These are phyloP conservation scores for Drosophila peninsularis DNA, from an alignment of 2,888 invertebrate genomes.

Conservation along the genomic window DNA sequence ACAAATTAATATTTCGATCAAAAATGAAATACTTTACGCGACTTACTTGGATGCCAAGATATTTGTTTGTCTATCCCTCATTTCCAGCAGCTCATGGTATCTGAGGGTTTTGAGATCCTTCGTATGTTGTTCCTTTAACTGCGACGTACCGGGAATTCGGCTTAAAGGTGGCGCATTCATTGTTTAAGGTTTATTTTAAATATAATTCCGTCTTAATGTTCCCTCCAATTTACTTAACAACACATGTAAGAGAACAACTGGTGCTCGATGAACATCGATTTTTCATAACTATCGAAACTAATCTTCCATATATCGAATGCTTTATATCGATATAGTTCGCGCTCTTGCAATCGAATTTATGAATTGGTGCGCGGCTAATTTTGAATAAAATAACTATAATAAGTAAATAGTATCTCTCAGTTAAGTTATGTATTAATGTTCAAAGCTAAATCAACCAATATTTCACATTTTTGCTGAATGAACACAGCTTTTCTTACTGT, in stretches of 20 bases:
- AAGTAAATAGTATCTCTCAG: not conserved
- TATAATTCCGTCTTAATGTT: slow-evolving; percentile 11
- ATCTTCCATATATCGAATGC: not conserved
- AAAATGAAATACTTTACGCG: not conserved
- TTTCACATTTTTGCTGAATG: too few relatives aligned
- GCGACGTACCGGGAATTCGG: slow-evolving; percentile 73
- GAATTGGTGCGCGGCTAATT: not conserved
- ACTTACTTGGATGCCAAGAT: slow-evolving; percentile 82
- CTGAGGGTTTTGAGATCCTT: slow-evolving; percentile 77
- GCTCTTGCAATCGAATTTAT: not conserved
- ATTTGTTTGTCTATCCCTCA: slow-evolving; percentile 80
- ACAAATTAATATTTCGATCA: not conserved
- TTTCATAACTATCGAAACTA: not conserved
- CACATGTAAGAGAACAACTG: slow-evolving; percentile 1
- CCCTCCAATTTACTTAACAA: slow-evolving; percentile 7
- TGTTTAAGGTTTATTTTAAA: slow-evolving; percentile 13
- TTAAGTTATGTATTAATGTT: too few relatives aligned
- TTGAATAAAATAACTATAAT: not conserved
- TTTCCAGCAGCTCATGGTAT: slow-evolving; percentile 77
- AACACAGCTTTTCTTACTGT: not conserved
- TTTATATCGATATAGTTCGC: not conserved
- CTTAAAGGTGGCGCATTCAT: slow-evolving; percentile 54
- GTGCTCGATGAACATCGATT: not conserved
- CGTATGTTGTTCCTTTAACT: slow-evolving; percentile 68
- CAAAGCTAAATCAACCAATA: too few relatives aligned